A percentile compares a stretch with the other conserved stretches of the same genome.
Conservation (phyloP, 2,888 invertebrate species). For the Eupithecia dodoneata region DNA sequence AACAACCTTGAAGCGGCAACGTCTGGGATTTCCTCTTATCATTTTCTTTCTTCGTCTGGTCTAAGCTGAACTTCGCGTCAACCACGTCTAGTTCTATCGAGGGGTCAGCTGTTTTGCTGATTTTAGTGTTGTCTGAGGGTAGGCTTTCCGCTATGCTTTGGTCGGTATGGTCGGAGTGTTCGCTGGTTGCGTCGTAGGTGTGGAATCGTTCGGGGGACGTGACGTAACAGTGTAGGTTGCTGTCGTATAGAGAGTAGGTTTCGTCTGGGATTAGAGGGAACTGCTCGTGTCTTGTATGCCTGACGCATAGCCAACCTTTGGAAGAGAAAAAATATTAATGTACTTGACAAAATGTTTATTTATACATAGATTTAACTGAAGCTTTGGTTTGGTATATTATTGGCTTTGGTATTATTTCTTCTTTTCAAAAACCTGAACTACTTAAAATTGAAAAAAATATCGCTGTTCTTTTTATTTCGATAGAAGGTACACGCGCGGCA, state of each 20-base stretch:
- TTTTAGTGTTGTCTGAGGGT: conserved; percentile 66
- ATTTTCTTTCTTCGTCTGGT: conserved; percentile 52
- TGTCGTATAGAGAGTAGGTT: conserved; percentile 79
- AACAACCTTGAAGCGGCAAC: conserved; percentile 81
- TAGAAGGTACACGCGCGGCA: background rate
- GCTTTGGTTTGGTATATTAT: background rate
- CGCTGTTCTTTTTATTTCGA: background rate
- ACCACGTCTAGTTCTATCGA: conserved; percentile 66
- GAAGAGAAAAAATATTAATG: background rate
- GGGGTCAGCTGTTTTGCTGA: conserved; percentile 58
- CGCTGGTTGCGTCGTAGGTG: conserved; percentile 69
- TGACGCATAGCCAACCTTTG: conserved; percentile 89
- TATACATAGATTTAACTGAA: background rate
- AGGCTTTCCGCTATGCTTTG: conserved; percentile 75
- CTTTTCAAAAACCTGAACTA: background rate
- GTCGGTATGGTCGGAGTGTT: conserved; percentile 79
- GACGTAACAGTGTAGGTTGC: conserved; percentile 62
- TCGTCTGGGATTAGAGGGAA: conserved; percentile 90
- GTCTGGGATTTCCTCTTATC: conserved; percentile 82
- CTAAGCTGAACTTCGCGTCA: conserved; percentile 58
- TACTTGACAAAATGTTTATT: background rate
- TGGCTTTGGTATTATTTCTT: background rate
- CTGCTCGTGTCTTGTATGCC: conserved; percentile 90
- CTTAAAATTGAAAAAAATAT: background rate
- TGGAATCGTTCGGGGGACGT: conserved; percentile 71